A percentile compares a stretch with the other conserved stretches of the same genome.
These are phyloP conservation scores for Lepidonotus clava DNA, from an alignment of 2,888 invertebrate genomes.

Conservation along the genomic window DNA sequence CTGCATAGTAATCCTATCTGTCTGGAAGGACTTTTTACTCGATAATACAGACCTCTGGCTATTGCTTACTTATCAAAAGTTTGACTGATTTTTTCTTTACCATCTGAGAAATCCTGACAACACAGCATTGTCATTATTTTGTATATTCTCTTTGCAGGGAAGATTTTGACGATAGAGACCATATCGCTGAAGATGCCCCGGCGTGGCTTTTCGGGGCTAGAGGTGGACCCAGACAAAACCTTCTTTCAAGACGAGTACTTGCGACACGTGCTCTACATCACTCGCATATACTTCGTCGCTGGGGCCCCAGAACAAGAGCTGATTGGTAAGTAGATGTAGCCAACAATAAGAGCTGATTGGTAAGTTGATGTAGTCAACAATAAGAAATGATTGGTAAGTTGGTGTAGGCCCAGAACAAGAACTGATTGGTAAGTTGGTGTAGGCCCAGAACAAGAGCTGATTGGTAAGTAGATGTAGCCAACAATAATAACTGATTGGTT, in stretches of 20 bases:
- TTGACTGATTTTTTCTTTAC: too few species aligned
- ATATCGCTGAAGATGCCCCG: conserved; percentile 64
- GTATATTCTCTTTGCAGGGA: conserved; percentile 58
- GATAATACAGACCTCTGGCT: too few species aligned
- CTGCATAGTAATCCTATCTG: too few species aligned
- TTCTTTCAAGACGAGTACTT: conserved; percentile 65
- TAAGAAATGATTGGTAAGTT: too few species aligned
- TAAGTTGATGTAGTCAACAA: too few species aligned
- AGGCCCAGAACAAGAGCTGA: conserved; percentile 63
- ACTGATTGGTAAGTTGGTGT: too few species aligned
- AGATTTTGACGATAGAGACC: conserved; percentile 66
- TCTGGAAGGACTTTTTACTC: too few species aligned
- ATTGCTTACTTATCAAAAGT: too few species aligned
- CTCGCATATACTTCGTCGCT: conserved; percentile 65
- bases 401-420: too few species aligned
- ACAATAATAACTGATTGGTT: too few species aligned
- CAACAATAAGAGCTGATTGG: too few species aligned
- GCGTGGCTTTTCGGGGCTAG: conserved; percentile 63
- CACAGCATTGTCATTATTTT: not conserved
- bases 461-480: conserved; percentile 64
- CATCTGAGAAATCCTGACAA: too few species aligned
- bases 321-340: conserved; percentile 65
- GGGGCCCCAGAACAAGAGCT: conserved; percentile 64
- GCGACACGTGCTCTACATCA: conserved; percentile 65
- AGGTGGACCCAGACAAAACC: conserved; percentile 66